A percentile compares a stretch with the other conserved stretches of the same genome.
These are phyloP conservation scores for Matsumyia berberina DNA, from an alignment of 2,888 invertebrate species.

Conservation along the genomic window DNA sequence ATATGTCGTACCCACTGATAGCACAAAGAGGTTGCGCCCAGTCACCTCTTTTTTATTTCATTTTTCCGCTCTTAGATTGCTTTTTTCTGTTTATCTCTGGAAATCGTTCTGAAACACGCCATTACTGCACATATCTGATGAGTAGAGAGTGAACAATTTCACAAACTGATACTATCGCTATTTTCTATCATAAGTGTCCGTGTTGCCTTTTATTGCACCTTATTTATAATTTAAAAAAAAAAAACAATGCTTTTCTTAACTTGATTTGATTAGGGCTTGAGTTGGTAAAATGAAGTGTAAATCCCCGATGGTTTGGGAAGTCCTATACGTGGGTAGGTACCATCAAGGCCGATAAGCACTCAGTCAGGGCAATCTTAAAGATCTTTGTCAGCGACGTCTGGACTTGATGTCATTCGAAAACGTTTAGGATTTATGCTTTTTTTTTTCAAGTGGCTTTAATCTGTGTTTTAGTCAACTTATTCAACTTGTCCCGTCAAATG, in stretches of 20 bases:
- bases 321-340: neutral
- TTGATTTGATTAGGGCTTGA: constrained; percentile 1
- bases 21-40: constrained; percentile 48
- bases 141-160: neutral
- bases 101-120: constrained; percentile 32
- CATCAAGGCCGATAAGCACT: neutral
- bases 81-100: constrained; percentile 23
- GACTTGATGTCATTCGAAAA: no score
- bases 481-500: no score
- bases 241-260: neutral
- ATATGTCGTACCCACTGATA: constrained; percentile 59
- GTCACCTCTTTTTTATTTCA: constrained; percentile 4
- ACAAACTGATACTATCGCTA: neutral
- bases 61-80: constrained; percentile 2
- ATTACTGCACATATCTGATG: constrained; percentile 12
- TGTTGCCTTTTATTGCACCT: constrained; percentile 3
- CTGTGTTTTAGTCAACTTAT: no score
- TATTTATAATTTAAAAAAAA: no score
- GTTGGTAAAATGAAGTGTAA: neutral
- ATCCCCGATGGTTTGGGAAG: neutral
- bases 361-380: neutral
- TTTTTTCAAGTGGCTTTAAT: no score
- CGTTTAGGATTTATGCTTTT: no score
- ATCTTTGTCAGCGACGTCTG: neutral
- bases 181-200: neutral